Evolutionary conservation across 2,797 vertebrate genomes (phyloP).

Genomic region (Dromococcyx pavoninus): DNA sequence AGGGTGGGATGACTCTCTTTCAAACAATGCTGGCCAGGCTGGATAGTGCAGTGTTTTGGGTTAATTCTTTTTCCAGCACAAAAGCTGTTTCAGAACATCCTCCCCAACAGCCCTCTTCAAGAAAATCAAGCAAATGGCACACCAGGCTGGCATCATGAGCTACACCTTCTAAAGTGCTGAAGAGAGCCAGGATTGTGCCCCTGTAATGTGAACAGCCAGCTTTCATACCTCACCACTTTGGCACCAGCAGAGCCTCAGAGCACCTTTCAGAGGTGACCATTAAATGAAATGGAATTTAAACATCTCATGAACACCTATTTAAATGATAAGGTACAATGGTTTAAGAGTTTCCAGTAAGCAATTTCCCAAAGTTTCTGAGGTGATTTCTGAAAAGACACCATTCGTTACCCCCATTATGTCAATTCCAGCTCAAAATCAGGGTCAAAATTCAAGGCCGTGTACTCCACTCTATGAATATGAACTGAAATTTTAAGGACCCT

Average conservation of each 20-base stretch:
- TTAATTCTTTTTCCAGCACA: neutral
- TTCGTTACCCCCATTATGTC: neutral
- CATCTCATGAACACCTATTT: accelerated
- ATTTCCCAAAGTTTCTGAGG: neutral
- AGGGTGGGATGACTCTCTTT: neutral
- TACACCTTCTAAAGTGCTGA: neutral
- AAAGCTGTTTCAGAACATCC: neutral
- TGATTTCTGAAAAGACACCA: neutral
- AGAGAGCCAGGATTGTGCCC: neutral
- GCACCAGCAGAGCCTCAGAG: neutral
- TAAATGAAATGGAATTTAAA: neutral
- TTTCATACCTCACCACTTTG: neutral
- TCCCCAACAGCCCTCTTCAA: neutral
- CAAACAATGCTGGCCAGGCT: neutral
- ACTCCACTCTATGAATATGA: neutral
- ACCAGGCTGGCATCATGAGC: neutral
- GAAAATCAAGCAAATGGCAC: too few relatives aligned
- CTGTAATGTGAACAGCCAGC: neutral
- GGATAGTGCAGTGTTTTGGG: accelerated
- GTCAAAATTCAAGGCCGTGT: neutral
- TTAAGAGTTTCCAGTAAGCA: neutral
- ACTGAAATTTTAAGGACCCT: neutral
- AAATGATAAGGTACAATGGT: neutral
- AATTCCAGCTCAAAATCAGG: neutral
- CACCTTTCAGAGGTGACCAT: neutral